A percentile compares a stretch with the other conserved stretches of the same genome.
These are phyloP conservation scores for Caenorhabditis elegans DNA, from an alignment of 1,140 invertebrate species.

Conservation along the genomic window DNA sequence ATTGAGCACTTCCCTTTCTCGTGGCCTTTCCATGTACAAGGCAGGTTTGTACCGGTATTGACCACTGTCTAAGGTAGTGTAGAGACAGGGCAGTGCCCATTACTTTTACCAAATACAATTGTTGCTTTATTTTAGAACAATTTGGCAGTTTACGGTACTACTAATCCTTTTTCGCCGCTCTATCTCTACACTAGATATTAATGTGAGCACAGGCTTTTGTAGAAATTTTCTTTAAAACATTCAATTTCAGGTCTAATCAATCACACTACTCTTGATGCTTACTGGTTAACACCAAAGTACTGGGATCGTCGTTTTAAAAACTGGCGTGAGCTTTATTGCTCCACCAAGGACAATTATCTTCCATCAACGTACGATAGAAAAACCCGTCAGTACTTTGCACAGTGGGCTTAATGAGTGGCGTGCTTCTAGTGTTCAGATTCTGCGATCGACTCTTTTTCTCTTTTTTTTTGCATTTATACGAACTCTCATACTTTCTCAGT, in stretches of 20 bases:
- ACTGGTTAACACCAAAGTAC: constrained; percentile 48
- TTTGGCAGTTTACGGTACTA: constrained; percentile 45
- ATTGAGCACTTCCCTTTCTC: constrained; percentile 40
- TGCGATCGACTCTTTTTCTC: constrained; percentile 5
- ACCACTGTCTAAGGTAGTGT: constrained; percentile 14
- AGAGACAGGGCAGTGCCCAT: constrained; percentile 19
- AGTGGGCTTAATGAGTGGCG: constrained; percentile 34
- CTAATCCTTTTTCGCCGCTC: constrained; percentile 42
- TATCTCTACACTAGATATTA: constrained; percentile 41
- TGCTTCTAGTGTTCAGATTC: constrained; percentile 7
- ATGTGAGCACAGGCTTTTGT: background rate
- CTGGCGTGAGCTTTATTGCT: constrained; percentile 44
- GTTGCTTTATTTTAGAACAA: background rate
- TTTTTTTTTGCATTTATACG: background rate
- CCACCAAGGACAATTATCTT: constrained; percentile 35
- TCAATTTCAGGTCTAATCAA: constrained; percentile 38
- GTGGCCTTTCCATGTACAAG: constrained; percentile 47
- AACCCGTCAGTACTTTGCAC: constrained; percentile 43
- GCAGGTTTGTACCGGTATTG: constrained; percentile 38
- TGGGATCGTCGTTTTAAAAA: constrained; percentile 52
- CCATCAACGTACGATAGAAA: constrained; percentile 47
- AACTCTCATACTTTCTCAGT: background rate
- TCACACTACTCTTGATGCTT: constrained; percentile 48
- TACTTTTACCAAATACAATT: background rate
- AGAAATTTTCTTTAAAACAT: background rate